Percentiles rank a stretch among this genome's conserved stretches.
phyloP scores from a whole-genome alignment of 2,113 vertebrate genomes.

The Microcebus tavaratra region DNA sequence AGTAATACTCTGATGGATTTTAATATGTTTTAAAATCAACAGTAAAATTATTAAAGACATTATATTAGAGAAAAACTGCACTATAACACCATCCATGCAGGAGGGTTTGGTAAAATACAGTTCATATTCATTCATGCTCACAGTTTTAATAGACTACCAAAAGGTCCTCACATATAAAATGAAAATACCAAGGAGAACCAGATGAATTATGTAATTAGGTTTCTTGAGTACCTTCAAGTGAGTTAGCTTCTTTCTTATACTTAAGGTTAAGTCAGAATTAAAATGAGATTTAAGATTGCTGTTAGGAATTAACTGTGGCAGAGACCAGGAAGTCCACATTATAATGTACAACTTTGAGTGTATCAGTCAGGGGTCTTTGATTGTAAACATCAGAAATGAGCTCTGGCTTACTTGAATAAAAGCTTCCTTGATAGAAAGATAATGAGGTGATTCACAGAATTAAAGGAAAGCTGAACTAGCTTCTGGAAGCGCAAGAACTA shows the following conservation, averaged over 20 bases:
- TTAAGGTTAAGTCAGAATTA: slow-evolving; percentile 16
- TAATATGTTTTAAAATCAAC: slow-evolving; percentile 30
- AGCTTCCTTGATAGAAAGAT: neutral
- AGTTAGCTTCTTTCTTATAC: neutral
- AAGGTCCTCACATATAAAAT: neutral
- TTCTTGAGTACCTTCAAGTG: neutral
- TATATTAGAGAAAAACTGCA: neutral
- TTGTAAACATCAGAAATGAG: neutral
- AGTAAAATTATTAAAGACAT: slow-evolving; percentile 13
- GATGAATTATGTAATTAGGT: neutral
- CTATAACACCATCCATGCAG: neutral
- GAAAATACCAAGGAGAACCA: neutral
- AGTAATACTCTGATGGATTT: neutral
- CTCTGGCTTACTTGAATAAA: neutral
- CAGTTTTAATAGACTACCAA: neutral
- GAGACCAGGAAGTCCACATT: neutral
- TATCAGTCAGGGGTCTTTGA: neutral
- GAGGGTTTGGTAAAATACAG: neutral
- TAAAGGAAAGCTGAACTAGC: neutral
- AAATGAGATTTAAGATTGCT: slow-evolving; percentile 7
- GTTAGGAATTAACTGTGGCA: neutral
- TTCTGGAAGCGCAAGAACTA: neutral
- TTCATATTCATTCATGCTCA: neutral
- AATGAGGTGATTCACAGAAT: neutral
- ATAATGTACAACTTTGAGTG: neutral